Base-by-base conservation (phyloP, 2,888 invertebrate genomes). In the Zootermopsis nevadensis region DNA sequence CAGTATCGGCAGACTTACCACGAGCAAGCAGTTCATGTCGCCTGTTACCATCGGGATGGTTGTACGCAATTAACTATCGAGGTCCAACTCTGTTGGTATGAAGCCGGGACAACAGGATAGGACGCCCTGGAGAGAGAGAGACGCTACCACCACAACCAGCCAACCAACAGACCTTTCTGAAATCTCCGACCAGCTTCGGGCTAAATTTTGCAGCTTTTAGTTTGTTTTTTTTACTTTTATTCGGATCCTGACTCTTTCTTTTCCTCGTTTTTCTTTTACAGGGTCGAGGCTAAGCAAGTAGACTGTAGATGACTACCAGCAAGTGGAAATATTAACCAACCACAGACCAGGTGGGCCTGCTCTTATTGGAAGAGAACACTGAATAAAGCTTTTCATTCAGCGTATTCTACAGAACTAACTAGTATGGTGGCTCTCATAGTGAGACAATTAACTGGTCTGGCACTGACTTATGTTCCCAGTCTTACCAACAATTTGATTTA, bases 161-260 rank as follows among this genome's bases (percentile, higher is more conserved):
- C 60, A 60, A 60, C 60, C 60, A 60, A 60, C 60, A 27, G 27
- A 19, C 2, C 27, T 12, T 2, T 60, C n/a, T n/a, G n/a, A n/a
- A 60, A n/a, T n/a, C 60, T 12, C 60, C 60, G n/a, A 60, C 60
- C 60, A 60, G 8, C 27, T 60, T 27, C 60, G 15, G 60, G 60
- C 60, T n/a, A 60, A 60, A 60, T 60, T 48, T 60, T 60, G 60
- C 60, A 60, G 60, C 60, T n/a, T 6, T 60, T 60, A n/a, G n/a
- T n/a, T n/a, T n/a, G n/a, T 60, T 27, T 27, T 3, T 60, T 60
- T 27, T 15, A n/a, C 27, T 60, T 10, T 60, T 60, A 27, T 60
- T 60, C n/a, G n/a, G 60, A 60, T 60, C 6, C 8, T 8, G n/a
- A n/a, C 60, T 27, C 6, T 55, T 19, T 19, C 22, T 55, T 55